Conservation (phyloP, 2,888 invertebrate genomes). For the Seladonia tumulorum region DNA sequence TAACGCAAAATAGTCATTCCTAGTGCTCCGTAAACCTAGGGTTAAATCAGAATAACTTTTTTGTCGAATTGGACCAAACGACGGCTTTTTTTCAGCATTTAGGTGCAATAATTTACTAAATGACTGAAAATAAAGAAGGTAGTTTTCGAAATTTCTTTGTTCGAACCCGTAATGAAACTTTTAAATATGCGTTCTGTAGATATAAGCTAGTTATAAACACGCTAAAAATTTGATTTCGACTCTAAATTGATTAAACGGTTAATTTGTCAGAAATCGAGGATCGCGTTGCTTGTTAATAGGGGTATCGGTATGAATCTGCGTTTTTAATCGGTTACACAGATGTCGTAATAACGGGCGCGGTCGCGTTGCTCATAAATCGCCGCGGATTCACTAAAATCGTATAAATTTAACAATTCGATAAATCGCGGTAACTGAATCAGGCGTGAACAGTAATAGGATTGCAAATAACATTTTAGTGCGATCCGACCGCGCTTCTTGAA, state of each 20-base stretch:
- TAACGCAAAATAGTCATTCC: too few relatives aligned
- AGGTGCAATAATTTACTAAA: too few relatives aligned
- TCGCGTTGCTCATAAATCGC: conserved; percentile 30
- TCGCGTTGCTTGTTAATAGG: conserved; percentile 16
- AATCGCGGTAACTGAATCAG: conserved; percentile 38
- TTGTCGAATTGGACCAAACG: too few relatives aligned
- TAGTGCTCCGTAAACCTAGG: too few relatives aligned
- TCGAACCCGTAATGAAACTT: too few relatives aligned
- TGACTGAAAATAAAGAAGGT: too few relatives aligned
- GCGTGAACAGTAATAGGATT: conserved; percentile 45
- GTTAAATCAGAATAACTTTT: too few relatives aligned
- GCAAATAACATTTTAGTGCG: conserved; percentile 49
- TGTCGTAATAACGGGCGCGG: conserved; percentile 24
- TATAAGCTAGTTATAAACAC: too few relatives aligned
- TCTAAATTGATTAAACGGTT: neutral
- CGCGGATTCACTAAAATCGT: conserved; percentile 45
- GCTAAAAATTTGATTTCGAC: too few relatives aligned
- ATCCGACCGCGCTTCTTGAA: conserved; percentile 43
- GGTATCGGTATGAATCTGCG: neutral
- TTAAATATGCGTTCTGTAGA: too few relatives aligned
- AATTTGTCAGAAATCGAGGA: conserved; percentile 21
- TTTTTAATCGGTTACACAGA: conserved; percentile 48
- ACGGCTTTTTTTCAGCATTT: too few relatives aligned
- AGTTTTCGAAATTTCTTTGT: too few relatives aligned
- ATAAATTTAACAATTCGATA: conserved; percentile 55